These are phyloP conservation scores for Dicrostonyx torquatus DNA, from an alignment of 2,797 vertebrate genomes.

Conservation along the genomic window DNA sequence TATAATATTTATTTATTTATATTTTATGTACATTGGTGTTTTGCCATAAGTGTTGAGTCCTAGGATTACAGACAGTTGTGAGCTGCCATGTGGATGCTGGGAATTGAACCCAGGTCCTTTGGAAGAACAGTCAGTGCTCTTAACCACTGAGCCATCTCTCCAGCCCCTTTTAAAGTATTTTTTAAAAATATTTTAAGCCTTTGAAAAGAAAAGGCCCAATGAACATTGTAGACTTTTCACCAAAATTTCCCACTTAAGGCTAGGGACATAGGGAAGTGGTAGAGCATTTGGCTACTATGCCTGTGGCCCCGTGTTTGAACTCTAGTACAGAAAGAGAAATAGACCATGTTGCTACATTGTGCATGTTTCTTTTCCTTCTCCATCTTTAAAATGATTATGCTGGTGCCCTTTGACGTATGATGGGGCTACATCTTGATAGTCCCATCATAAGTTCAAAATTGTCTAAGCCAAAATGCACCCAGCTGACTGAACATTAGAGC, in stretches of 20 bases:
- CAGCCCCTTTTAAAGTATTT: constrained; percentile 17
- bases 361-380: neutral
- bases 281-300: neutral
- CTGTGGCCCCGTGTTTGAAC: neutral
- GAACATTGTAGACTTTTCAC: neutral
- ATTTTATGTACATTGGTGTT: too few relatives aligned
- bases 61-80: too few relatives aligned
- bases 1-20: too few relatives aligned
- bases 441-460: neutral
- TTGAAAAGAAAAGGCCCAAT: neutral
- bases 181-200: neutral
- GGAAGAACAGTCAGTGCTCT: too few relatives aligned
- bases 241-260: neutral
- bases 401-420: neutral
- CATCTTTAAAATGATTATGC: neutral
- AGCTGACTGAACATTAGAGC: neutral
- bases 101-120: too few relatives aligned
- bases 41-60: too few relatives aligned
- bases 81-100: too few relatives aligned
- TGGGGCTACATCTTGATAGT: neutral
- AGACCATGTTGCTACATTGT: neutral
- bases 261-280: neutral
- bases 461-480: neutral
- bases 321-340: neutral
- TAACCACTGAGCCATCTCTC: too few relatives aligned